Evolutionary conservation across 2,113 vertebrate genomes (phyloP).

Genomic region (Odocoileus virginianus): DNA sequence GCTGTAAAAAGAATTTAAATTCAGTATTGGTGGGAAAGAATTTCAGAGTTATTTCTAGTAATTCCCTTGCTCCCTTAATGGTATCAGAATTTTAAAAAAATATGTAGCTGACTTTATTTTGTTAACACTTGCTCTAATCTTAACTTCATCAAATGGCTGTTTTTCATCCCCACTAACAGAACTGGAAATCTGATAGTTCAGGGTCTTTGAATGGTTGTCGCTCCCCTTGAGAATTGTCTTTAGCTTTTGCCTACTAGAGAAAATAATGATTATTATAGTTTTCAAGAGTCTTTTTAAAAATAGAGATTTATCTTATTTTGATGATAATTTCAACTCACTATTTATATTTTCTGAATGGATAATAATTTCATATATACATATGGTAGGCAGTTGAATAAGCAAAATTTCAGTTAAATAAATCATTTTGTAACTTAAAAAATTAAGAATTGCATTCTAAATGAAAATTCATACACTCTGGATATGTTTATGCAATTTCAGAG

Average conservation of each 20-base stretch:
- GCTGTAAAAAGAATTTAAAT: conserved; percentile 13
- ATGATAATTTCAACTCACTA: not conserved
- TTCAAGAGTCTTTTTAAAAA: not conserved
- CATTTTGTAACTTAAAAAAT: not conserved
- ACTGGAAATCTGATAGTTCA: not conserved
- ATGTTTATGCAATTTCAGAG: not conserved
- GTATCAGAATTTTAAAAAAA: conserved; percentile 19
- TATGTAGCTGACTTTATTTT: conserved; percentile 58
- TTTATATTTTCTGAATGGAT: conserved; percentile 14
- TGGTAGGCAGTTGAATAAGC: not conserved
- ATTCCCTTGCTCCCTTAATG: conserved; percentile 63
- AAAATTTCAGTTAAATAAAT: not conserved
- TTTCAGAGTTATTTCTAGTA: conserved; percentile 70
- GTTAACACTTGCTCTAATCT: conserved; percentile 57
- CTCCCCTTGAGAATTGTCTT: not conserved
- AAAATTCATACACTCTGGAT: not conserved
- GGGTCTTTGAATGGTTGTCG: not conserved
- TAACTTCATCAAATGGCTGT: not conserved
- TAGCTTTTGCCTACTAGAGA: not conserved
- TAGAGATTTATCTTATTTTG: not conserved
- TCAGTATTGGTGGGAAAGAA: conserved; percentile 66
- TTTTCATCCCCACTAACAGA: conserved; percentile 1
- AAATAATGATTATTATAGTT: conserved; percentile 8
- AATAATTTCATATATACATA: not conserved
- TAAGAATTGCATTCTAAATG: not conserved